These are phyloP conservation scores for Perizoma flavofasciatum DNA, from an alignment of 2,888 invertebrate species.

Conservation along the genomic window DNA sequence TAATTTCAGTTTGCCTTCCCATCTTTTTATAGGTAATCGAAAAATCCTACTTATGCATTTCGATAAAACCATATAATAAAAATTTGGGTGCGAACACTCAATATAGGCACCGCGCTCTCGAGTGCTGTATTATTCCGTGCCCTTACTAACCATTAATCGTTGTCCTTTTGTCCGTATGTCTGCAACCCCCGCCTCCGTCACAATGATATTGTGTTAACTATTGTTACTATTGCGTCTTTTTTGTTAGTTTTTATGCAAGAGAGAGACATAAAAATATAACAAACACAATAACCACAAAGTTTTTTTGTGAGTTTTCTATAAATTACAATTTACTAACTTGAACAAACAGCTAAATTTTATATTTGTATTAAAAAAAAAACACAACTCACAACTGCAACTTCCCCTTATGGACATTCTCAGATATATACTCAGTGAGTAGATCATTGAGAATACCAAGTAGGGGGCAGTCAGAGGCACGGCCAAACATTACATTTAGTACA, in stretches of 20 bases:
- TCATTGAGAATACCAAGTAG: no score
- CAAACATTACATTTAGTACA: no score
- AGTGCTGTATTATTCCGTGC: constrained; percentile 18
- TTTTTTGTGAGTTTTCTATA: constrained; percentile 2
- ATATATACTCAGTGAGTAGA: no score
- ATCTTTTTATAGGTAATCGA: no score
- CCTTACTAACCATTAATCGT: constrained; percentile 50
- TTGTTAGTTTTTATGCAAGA: constrained; percentile 18
- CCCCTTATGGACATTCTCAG: no score
- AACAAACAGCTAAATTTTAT: no score
- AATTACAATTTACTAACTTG: constrained; percentile 7
- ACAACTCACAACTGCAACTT: background rate
- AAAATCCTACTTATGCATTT: background rate
- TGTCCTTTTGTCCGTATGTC: constrained; percentile 61
- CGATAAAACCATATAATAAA: constrained; percentile 31
- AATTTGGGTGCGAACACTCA: constrained; percentile 27
- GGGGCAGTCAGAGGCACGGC: no score
- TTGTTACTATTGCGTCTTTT: constrained; percentile 51
- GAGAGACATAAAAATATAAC: constrained; percentile 5
- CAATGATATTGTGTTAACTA: constrained; percentile 62
- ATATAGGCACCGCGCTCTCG: constrained; percentile 36
- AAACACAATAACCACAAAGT: constrained; percentile 5
- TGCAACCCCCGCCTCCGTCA: constrained; percentile 46
- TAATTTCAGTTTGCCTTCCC: no score
- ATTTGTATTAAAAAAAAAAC: background rate